Percentiles rank a stretch among this genome's conserved stretches.
Evolutionary conservation across 2,113 vertebrate genomes (phyloP).

Genomic region (Protobothrops mucrosquamatus): DNA sequence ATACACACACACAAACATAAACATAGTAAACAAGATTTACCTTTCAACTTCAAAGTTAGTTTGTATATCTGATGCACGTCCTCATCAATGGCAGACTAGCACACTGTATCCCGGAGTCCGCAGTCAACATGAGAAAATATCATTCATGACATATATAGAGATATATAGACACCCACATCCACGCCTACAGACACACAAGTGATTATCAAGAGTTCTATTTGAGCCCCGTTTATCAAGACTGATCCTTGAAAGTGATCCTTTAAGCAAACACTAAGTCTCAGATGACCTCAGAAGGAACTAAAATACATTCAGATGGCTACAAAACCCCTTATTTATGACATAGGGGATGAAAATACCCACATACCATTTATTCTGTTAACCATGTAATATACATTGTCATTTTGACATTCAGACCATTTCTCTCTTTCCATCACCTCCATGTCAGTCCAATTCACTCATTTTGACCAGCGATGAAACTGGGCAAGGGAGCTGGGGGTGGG

Average conservation of each 20-base stretch:
- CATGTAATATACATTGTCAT: slow-evolving; percentile 76
- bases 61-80: slow-evolving; percentile 46
- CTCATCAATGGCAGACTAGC: slow-evolving; percentile 38
- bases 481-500: background rate
- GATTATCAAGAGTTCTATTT: slow-evolving; percentile 56
- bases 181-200: slow-evolving; percentile 30
- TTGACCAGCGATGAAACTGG: slow-evolving; percentile 51
- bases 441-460: slow-evolving; percentile 75
- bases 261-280: slow-evolving; percentile 63
- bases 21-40: slow-evolving; percentile 60
- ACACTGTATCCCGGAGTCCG: slow-evolving; percentile 50
- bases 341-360: slow-evolving; percentile 59
- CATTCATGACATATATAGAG: slow-evolving; percentile 48
- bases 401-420: slow-evolving; percentile 76
- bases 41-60: slow-evolving; percentile 56
- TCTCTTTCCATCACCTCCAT: slow-evolving; percentile 75
- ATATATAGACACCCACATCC: slow-evolving; percentile 11
- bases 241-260: slow-evolving; percentile 57
- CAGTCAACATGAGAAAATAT: slow-evolving; percentile 31
- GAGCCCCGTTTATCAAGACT: slow-evolving; percentile 56
- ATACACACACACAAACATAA: background rate
- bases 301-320: slow-evolving; percentile 52
- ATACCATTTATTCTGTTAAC: slow-evolving; percentile 69
- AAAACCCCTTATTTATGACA: slow-evolving; percentile 57
- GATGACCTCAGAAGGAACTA: slow-evolving; percentile 64